Evolutionary conservation across 2,888 invertebrate species (phyloP), one percentile per base, ranked within the genome.

Genomic region (Epistrophella euchroma): DNA sequence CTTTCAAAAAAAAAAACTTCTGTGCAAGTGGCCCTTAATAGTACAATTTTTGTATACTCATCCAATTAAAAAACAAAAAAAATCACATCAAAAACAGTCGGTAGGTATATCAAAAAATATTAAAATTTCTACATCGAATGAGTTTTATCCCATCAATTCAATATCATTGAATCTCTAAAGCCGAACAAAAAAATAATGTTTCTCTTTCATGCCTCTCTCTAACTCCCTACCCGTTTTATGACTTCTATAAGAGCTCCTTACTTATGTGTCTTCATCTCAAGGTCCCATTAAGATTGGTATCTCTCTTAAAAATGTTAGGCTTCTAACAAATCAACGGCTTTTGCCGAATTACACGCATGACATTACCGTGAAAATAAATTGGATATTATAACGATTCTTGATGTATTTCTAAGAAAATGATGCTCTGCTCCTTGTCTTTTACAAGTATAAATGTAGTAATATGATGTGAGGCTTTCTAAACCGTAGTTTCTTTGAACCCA

Each of bases 241-340:
- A 45, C 17, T 45, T 43, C 43, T n/a, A 4, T 28, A 4, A 15
- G n/a, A 43, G 43, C 6, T 43, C 6, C 43, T 43, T 43, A n/a
- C 43, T 43, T 52, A 28, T 25, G 25, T 28, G 13, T 32, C 32
- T 45, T 35, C 10, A 47, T 52, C 52, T 45, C 19, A 43, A 64
- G 55, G 28, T 35, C 22, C 55, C 47, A 58, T 45, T 58, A 22
- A 66, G 45, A 66, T 66, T 15, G 66, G 47, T 47, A 68, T 56
- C 75, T 58, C 19, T 37, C 19, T 47, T 47, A 19, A 7, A 19
- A 19, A 45, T 17, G 45, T 45, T 32, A 66, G 32, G 47, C 47
- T 47, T 47, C 35, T 47, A 76, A 76, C 68, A 76, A 76, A 76
- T 76, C 68, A 76, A 47, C 45, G 37, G 25, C 37, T 66, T 58